phyloP scores from a whole-genome alignment of 2,113 vertebrate species.

The Crotalus tigris region DNA sequence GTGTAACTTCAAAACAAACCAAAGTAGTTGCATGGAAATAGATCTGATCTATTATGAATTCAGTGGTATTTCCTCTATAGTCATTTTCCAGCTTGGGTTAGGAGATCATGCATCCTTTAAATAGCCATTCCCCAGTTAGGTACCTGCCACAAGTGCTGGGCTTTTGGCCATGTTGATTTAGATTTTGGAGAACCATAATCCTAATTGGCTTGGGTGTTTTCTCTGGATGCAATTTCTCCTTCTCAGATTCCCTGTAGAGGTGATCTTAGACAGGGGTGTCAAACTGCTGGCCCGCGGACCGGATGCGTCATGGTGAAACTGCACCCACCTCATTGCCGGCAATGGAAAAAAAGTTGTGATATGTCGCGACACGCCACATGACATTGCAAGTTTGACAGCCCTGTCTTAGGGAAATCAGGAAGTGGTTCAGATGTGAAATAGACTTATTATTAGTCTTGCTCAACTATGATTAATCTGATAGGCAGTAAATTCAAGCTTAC shows the following conservation, averaged over 20 bases:
- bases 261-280: neutral
- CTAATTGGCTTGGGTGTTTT: neutral
- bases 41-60: neutral
- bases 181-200: neutral
- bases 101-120: neutral
- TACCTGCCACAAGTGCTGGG: neutral
- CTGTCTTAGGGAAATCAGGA: neutral
- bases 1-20: neutral
- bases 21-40: neutral
- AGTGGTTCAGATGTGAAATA: neutral
- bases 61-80: neutral
- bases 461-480: neutral
- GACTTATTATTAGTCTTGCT: neutral
- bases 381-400: too few relatives aligned
- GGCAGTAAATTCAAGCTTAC: neutral
- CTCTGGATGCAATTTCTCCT: neutral
- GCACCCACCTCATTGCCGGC: too few relatives aligned
- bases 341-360: too few relatives aligned
- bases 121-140: neutral
- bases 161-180: neutral
- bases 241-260: neutral
- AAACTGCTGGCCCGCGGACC: too few relatives aligned
- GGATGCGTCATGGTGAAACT: too few relatives aligned
- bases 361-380: too few relatives aligned
- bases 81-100: neutral